These are phyloP conservation scores for Diadema setosum DNA, from an alignment of 35 echinoderm and acorn worm species.

Conservation along the genomic window DNA sequence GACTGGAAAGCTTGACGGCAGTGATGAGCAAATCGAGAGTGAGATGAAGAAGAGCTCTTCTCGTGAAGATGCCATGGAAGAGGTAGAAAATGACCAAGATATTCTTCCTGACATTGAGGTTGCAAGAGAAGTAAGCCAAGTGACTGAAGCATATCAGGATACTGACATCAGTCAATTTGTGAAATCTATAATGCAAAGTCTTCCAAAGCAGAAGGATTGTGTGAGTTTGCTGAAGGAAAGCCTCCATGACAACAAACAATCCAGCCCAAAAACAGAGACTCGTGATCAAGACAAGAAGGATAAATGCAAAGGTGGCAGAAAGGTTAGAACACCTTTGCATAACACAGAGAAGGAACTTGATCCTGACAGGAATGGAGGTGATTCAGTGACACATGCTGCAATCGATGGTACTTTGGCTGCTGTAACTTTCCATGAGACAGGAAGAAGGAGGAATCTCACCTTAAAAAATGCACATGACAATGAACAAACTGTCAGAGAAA, in stretches of 20 bases:
- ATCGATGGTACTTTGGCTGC: no score
- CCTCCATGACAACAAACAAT: not conserved
- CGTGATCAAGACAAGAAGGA: not conserved
- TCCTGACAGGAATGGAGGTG: not conserved
- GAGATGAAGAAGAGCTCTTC: not conserved
- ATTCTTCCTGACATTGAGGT: not conserved
- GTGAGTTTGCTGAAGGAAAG: not conserved
- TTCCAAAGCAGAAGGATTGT: not conserved
- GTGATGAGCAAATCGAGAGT: not conserved
- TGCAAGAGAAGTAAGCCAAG: not conserved
- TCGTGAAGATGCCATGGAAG: not conserved
- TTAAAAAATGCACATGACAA: not conserved
- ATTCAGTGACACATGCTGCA: not conserved
- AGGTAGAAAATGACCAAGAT: not conserved
- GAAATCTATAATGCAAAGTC: slow-evolving; percentile 7
- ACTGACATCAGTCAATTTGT: not conserved
- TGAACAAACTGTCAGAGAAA: not conserved
- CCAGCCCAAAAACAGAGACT: not conserved
- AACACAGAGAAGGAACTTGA: not conserved
- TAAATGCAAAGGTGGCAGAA: not conserved
- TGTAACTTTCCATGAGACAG: no score
- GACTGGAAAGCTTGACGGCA: not conserved
- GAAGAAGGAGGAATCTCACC: not conserved
- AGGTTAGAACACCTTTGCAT: not conserved
- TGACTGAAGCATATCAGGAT: not conserved